Evolutionary conservation across 1,140 invertebrate genomes (phyloP).

Genomic region (Paramacrobiotus metropolitanus): DNA sequence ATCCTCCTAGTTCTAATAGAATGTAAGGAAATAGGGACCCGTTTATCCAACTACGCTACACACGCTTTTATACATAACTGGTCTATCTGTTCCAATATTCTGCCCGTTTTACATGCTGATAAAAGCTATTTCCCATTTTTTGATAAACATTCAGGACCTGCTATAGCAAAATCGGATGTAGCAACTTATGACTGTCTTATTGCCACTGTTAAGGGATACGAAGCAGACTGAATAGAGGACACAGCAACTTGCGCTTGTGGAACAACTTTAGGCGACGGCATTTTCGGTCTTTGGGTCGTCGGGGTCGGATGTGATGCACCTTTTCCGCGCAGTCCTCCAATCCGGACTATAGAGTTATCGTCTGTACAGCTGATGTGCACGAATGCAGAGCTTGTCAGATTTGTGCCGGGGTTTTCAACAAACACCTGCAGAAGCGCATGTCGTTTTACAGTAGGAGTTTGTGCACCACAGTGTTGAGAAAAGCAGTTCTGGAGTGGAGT

Average conservation of each 20-base stretch:
- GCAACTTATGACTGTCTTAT: too few species aligned
- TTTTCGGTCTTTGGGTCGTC: neutral
- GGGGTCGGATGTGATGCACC: neutral
- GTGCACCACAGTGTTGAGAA: neutral
- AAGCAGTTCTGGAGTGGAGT: too few species aligned
- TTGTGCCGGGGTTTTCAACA: neutral
- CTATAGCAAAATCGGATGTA: too few species aligned
- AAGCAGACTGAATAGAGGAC: neutral
- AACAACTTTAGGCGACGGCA: neutral
- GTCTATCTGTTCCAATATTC: neutral
- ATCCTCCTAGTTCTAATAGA: too few species aligned
- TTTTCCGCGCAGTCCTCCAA: neutral
- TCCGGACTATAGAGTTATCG: neutral
- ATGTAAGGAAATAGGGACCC: too few species aligned
- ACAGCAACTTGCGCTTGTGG: neutral
- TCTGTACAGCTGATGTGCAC: neutral
- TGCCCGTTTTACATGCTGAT: neutral
- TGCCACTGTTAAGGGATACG: neutral
- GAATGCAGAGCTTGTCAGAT: neutral
- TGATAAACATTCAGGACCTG: too few species aligned
- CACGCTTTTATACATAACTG: neutral
- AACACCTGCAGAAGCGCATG: too few species aligned
- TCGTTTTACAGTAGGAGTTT: too few species aligned
- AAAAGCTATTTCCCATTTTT: neutral
- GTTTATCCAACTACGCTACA: too few species aligned